Evolutionary conservation across 2,888 invertebrate species (phyloP).

Genomic region (Eudemis profundana): DNA sequence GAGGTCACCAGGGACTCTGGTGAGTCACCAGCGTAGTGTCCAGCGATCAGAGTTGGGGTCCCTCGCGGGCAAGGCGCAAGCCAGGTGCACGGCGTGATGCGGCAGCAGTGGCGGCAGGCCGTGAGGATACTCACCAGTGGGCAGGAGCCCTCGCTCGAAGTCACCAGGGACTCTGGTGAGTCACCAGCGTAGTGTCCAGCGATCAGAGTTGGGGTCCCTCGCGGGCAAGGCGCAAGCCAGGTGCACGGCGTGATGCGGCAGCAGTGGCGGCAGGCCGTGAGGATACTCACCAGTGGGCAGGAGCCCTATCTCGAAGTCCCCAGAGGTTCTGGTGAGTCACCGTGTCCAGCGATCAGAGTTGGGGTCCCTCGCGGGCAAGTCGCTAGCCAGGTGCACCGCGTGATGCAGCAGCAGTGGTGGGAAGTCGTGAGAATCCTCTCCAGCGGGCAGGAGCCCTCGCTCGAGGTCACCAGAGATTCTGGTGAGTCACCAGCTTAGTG

Average conservation of each 20-base stretch:
- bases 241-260: slow-evolving; percentile 92
- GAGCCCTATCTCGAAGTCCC: slow-evolving; percentile 26
- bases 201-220: slow-evolving; percentile 68
- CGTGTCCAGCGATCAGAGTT: slow-evolving; percentile 54
- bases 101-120: slow-evolving; percentile 92
- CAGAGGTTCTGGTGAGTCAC: slow-evolving; percentile 13
- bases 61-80: slow-evolving; percentile 88
- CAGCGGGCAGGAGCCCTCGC: slow-evolving; percentile 43
- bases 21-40: background rate
- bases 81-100: slow-evolving; percentile 91
- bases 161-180: slow-evolving; percentile 21
- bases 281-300: slow-evolving; percentile 83
- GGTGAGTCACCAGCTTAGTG: slow-evolving; percentile 7
- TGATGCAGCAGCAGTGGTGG: slow-evolving; percentile 93
- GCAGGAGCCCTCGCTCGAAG: slow-evolving; percentile 35
- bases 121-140: slow-evolving; percentile 86
- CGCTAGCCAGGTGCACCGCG: slow-evolving; percentile 90
- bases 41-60: slow-evolving; percentile 63
- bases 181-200: background rate
- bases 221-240: slow-evolving; percentile 89
- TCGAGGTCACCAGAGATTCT: slow-evolving; percentile 18
- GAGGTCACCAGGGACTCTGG: slow-evolving; percentile 21
- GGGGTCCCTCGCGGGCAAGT: slow-evolving; percentile 86
- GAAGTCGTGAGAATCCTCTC: slow-evolving; percentile 90
- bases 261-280: slow-evolving; percentile 92